These are phyloP conservation scores for Cricetomys ansorgei DNA, from an alignment of 2,113 vertebrate species.

Conservation along the genomic window DNA sequence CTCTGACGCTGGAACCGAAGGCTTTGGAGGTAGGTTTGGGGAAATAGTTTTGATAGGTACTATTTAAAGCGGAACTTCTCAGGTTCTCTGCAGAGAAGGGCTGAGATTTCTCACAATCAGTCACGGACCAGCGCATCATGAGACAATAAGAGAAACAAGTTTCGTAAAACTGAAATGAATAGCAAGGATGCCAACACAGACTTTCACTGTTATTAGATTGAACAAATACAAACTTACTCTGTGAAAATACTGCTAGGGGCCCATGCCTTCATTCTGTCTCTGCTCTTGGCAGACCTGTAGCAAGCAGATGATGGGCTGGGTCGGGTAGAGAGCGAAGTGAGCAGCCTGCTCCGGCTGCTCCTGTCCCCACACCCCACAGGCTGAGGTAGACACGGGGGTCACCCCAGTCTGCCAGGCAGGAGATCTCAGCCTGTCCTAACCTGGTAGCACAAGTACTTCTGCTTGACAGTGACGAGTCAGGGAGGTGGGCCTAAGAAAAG, in stretches of 20 bases:
- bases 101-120: neutral
- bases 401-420: neutral
- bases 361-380: too few species aligned
- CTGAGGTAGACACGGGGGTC: neutral
- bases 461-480: too few species aligned
- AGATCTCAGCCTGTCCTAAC: neutral
- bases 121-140: neutral
- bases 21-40: neutral
- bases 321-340: neutral
- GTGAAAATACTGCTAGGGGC: neutral
- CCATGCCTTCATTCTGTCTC: neutral
- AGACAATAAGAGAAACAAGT: neutral
- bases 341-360: neutral
- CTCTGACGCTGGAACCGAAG: neutral
- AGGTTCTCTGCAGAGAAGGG: neutral
- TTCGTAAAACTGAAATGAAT: slow-evolving; percentile 29
- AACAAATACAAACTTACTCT: neutral
- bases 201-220: neutral
- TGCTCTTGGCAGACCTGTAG: neutral
- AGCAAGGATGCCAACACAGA: neutral
- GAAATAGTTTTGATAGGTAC: neutral
- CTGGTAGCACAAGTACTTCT: neutral
- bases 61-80: neutral
- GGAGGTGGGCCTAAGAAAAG: neutral
- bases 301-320: too few species aligned